Percentiles rank a stretch among this genome's conserved stretches.
phyloP scores from a whole-genome alignment of 1,140 invertebrate species.

The Oreohelix idahoensis region DNA sequence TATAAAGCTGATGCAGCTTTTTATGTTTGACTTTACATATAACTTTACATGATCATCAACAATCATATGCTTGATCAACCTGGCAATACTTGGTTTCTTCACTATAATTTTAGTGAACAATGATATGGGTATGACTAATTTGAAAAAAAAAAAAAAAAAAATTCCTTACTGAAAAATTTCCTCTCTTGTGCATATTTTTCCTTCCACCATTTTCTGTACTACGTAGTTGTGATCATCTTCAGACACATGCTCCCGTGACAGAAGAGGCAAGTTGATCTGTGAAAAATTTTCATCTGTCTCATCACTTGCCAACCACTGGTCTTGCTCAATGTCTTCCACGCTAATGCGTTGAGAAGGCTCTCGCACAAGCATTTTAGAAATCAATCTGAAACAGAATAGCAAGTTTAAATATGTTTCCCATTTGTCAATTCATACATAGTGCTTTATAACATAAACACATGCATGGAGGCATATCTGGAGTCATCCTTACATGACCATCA shows the following conservation, averaged over 20 bases:
- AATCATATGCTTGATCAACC: no score
- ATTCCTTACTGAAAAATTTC: conserved; percentile 80
- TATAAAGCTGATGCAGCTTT: no score
- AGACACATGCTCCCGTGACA: conserved; percentile 87
- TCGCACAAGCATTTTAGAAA: conserved; percentile 91
- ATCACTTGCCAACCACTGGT: conserved; percentile 81
- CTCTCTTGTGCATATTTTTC: conserved; percentile 92
- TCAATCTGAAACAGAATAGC: conserved; percentile 80
- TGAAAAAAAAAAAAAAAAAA: no score
- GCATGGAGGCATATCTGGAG: no score
- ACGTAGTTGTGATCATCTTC: conserved; percentile 94
- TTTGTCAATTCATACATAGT: no score
- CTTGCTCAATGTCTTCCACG: conserved; percentile 89
- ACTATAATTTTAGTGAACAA: no score
- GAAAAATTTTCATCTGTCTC: neutral
- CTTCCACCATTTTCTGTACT: conserved; percentile 96
- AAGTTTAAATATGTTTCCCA: neutral
- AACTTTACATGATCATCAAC: no score
- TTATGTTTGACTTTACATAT: no score
- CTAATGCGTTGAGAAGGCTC: conserved; percentile 92
- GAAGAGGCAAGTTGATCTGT: conserved; percentile 79
- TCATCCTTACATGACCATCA: no score
- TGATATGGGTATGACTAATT: no score
- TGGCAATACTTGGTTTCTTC: no score
- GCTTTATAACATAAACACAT: no score